Evolutionary conservation across 2,888 invertebrate species (phyloP).

Genomic region (Eledona agricola): DNA sequence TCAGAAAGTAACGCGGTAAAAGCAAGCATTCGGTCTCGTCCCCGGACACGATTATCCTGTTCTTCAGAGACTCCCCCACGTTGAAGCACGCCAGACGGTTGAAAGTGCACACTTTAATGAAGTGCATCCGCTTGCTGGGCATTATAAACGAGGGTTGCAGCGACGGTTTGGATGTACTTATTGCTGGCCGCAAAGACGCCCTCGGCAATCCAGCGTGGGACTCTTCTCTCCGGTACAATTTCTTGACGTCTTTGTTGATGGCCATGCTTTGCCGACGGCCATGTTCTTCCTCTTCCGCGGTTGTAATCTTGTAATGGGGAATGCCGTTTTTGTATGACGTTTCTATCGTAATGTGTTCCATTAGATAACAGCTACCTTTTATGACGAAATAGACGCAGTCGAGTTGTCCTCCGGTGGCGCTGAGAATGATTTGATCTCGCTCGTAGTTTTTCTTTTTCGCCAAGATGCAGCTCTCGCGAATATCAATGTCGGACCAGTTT

Average conservation of each 20-base stretch:
- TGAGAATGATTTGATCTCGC: conserved; percentile 66
- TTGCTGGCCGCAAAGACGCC: conserved; percentile 8
- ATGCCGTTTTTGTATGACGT: conserved; percentile 9
- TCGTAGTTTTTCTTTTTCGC: conserved; percentile 69
- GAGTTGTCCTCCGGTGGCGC: conserved; percentile 64
- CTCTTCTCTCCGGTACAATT: conserved; percentile 3
- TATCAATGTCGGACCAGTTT: conserved; percentile 67
- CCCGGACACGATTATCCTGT: conserved; percentile 73
- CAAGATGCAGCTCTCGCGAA: conserved; percentile 72
- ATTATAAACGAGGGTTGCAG: conserved; percentile 5
- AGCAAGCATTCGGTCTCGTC: conserved; percentile 72
- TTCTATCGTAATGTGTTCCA: conserved; percentile 64
- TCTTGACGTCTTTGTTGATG: conserved; percentile 24
- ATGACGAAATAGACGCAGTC: conserved; percentile 66
- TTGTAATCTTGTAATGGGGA: conserved; percentile 5
- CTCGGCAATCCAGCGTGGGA: background rate
- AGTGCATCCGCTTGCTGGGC: conserved; percentile 49
- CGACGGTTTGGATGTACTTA: conserved; percentile 54
- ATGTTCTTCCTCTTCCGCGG: conserved; percentile 7
- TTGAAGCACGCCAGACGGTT: conserved; percentile 72
- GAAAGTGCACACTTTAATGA: conserved; percentile 59
- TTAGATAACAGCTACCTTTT: conserved; percentile 69
- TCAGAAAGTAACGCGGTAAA: conserved; percentile 75
- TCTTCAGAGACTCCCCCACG: conserved; percentile 71
- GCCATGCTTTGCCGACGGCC: no score